These are phyloP conservation scores for Pampusana beccarii DNA, from an alignment of 2,113 vertebrate species.

Conservation along the genomic window DNA sequence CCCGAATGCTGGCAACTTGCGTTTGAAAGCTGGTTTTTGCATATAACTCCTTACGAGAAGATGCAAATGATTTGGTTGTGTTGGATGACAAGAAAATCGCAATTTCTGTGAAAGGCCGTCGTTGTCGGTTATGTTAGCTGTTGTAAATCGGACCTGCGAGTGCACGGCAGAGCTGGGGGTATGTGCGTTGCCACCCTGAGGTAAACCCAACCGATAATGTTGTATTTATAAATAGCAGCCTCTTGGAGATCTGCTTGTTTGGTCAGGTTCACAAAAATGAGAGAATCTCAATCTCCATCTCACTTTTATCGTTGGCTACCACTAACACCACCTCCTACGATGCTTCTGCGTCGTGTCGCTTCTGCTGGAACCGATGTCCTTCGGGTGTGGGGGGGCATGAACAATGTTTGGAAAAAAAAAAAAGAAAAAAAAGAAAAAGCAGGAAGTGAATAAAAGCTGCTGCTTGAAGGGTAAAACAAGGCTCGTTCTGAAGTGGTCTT, in stretches of 20 bases:
- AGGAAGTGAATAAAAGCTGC: not conserved
- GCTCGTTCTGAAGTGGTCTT: not conserved
- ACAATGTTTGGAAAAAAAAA: not conserved
- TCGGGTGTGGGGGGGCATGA: not conserved
- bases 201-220: accelerated
- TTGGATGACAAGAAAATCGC: not conserved
- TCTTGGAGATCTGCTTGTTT: not conserved
- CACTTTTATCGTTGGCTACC: not conserved
- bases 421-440: not conserved
- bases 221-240: not conserved
- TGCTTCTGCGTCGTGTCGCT: not conserved
- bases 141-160: accelerated
- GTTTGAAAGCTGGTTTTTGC: no score
- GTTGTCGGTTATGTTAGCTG: accelerated
- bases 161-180: accelerated
- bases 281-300: not conserved
- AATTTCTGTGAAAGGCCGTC: not conserved
- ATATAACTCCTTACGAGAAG: not conserved
- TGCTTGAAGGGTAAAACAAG: not conserved
- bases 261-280: accelerated
- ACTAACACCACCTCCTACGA: accelerated
- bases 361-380: not conserved
- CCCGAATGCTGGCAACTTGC: not conserved
- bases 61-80: not conserved
- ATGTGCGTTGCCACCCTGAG: accelerated